Base-by-base conservation (phyloP, 2,113 vertebrate genomes). In the Gavia stellata region DNA sequence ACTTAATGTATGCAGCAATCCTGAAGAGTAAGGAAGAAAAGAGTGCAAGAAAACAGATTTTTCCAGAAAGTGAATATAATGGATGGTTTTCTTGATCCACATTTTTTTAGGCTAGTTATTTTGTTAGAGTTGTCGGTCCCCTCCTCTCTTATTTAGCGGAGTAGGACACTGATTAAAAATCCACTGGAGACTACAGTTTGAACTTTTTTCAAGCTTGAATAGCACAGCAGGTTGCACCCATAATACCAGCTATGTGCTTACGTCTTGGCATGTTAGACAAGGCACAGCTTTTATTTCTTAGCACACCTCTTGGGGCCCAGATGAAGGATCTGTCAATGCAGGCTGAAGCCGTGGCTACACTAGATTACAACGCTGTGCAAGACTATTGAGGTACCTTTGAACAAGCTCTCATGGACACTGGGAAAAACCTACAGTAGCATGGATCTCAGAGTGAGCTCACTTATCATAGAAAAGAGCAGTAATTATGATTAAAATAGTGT, bases 281-380 rank as follows among this genome's bases (percentile, higher is more conserved):
- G 82, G 72, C 90, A 72, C 86, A 94, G 92, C 80, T 96, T 96
- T 94, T 92, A 92, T 65, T 59, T 86, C 88, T 87, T 72, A 96
- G 83, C 66, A 65, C 80, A 72, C 28, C 72, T 95, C 94, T 84
- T 75, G 94, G 91, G 92, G 92, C 56, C 72, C 72, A 74, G 86
- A 72, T 65, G 91, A 95, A 94, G 80, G 36, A 91, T 82, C 84
- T 79, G 45, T 82, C 86, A 85, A 45, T 42, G 59, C 23, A 42
- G 66, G 38, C 36, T 78, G 81, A 71, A 81, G 63, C 61, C 23
- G 56, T 11, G 36, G 77, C 81, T 84, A 50, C 20, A 7, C 26
- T 28, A 47, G 61, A 56, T 56, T 72, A 56, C 66, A 52, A 7
- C 1, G 10, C 12, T 63, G 47, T 59, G 73, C 61, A 56, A 52